Evolutionary conservation across 2,797 vertebrate genomes (phyloP), one percentile per base, ranked within the genome.

Genomic region (Falco berigora): DNA sequence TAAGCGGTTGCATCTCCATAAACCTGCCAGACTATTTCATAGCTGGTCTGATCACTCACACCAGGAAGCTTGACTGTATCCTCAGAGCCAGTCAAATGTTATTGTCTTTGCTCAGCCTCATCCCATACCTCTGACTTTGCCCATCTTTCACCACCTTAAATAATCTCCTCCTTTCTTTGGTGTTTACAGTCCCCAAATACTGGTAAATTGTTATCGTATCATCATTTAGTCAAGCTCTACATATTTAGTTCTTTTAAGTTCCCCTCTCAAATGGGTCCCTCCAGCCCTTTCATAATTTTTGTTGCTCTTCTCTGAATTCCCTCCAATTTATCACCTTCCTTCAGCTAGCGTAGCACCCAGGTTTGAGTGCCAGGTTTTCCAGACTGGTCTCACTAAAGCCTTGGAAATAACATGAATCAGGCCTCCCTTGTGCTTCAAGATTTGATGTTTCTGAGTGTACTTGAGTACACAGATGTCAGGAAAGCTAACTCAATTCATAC

Each of bases 221-320:
- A 86, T 83, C 19, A 1, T 84, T 93, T 95, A 96, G 82, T 66
- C 82, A 90, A 96, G 82, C 74, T 95, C 67, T 89, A 63, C 68
- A 53, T 90, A 93, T 93, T 96, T 95, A 81, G 58, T 56, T 81
- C 44, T 92, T 95, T 88, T 94, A 97, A 86, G 95, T 38, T 93
- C 69, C 72, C 64, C 62, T 94, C 72, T 79, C 84, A 95, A 93
- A 88, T 94, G 93, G 92, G 62, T 90, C 90, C 49, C 59, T 88
- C 59, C 49, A 77, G 77, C 21, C 74, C 74, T n/a, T 93, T 93
- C 76, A 95, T 87, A 55, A 55, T 92, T 91, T 94, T 84, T 86
- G 77, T 83, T 88, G 74, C 85, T 95, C 53, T 92, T 88, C 74
- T 90, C 91, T 76, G 86, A 93, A 89, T 90, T 91, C 52, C 44